phyloP scores from a whole-genome alignment of 2,888 invertebrate species.

The Ligdia adustata region DNA sequence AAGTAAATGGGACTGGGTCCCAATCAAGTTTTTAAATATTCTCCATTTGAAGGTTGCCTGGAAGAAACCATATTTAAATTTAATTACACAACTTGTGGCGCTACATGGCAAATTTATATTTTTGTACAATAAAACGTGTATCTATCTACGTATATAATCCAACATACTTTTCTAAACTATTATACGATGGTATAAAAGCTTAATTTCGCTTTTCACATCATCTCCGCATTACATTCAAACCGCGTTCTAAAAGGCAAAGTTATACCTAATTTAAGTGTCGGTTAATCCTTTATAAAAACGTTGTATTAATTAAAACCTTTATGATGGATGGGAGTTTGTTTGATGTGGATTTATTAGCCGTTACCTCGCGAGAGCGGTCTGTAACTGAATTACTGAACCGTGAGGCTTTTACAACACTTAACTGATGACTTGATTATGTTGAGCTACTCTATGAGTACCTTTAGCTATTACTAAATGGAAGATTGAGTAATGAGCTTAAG shows the following conservation, averaged over 20 bases:
- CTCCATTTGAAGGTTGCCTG: too few species aligned
- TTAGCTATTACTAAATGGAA: conserved; percentile 25
- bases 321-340: conserved; percentile 31
- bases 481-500: conserved; percentile 11
- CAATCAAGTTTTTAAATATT: too few species aligned
- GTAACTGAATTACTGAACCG: conserved; percentile 34
- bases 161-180: too few species aligned
- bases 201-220: conserved; percentile 6
- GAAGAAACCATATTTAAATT: too few species aligned
- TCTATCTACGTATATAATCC: too few species aligned
- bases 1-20: too few species aligned
- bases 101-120: too few species aligned
- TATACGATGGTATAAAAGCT: background rate
- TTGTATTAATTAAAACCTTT: conserved; percentile 24
- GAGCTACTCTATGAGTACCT: conserved; percentile 6
- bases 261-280: conserved; percentile 12
- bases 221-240: conserved; percentile 11
- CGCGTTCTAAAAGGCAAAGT: conserved; percentile 3
- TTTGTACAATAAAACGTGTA: too few species aligned
- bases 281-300: conserved; percentile 17
- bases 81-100: too few species aligned
- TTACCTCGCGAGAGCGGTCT: conserved; percentile 8
- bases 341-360: conserved; percentile 29
- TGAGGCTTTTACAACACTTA: conserved; percentile 25
- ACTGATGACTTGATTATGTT: conserved; percentile 28